A percentile compares a stretch with the other conserved stretches of the same genome.
Conservation (phyloP, 2,888 invertebrate species). For the Alitta virens region DNA sequence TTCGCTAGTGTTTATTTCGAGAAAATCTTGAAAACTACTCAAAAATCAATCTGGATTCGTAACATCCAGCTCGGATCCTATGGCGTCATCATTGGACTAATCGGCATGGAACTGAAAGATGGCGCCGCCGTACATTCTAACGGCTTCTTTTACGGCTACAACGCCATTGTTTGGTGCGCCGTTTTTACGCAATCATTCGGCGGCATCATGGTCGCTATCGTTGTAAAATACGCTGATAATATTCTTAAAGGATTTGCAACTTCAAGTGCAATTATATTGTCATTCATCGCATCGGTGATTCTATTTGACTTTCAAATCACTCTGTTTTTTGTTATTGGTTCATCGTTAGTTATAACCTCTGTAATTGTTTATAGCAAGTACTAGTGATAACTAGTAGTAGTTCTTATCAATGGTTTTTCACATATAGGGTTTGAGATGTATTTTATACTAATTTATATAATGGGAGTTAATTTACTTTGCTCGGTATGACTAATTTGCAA, state of each 20-base stretch:
- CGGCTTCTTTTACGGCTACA: background rate
- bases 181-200: conserved; percentile 87
- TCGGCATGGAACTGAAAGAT: background rate
- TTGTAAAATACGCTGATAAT: conserved; percentile 98
- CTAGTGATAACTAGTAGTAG: too few relatives aligned
- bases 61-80: background rate
- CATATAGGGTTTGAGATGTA: too few relatives aligned
- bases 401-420: too few relatives aligned
- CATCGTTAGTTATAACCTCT: background rate
- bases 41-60: background rate
- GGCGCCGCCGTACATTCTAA: background rate
- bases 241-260: conserved; percentile 90
- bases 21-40: background rate
- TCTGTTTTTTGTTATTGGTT: background rate
- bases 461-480: too few relatives aligned
- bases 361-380: background rate
- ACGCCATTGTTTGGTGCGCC: conserved; percentile 62
- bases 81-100: background rate
- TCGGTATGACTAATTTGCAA: too few relatives aligned
- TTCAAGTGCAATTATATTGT: conserved; percentile 91
- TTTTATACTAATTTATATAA: too few relatives aligned
- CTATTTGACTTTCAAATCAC: background rate
- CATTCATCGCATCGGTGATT: conserved; percentile 82
- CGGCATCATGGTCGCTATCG: conserved; percentile 93
- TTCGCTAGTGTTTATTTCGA: background rate